Conservation (phyloP, 2,888 invertebrate species). For the Hemicrepidius hirtus region DNA sequence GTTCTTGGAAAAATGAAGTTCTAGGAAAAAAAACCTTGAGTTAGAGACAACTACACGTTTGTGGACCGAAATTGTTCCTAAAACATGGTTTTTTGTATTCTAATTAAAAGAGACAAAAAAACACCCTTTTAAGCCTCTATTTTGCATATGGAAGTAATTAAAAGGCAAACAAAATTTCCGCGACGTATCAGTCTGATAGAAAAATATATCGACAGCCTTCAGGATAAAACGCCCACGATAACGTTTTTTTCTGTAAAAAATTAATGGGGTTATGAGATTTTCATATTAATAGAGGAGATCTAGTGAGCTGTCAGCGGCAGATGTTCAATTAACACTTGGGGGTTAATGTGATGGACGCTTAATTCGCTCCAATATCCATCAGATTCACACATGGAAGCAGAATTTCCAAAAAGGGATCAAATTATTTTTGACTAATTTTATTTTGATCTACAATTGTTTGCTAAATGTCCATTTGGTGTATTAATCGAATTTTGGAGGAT, state of each 20-base stretch:
- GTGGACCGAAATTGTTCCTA: too few species aligned
- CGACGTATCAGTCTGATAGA: slow-evolving; percentile 2
- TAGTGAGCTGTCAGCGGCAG: slow-evolving; percentile 23
- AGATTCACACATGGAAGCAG: neutral
- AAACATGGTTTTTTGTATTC: too few species aligned
- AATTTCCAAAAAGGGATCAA: neutral
- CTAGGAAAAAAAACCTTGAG: too few species aligned
- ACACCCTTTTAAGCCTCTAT: neutral
- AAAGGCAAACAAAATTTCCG: neutral
- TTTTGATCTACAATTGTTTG: neutral
- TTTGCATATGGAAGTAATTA: slow-evolving; percentile 5
- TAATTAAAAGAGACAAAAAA: too few species aligned
- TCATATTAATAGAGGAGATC: slow-evolving; percentile 27
- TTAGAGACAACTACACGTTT: too few species aligned
- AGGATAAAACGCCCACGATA: slow-evolving; percentile 1
- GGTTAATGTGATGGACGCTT: slow-evolving; percentile 19
- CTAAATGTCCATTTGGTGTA: too few species aligned
- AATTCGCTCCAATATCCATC: neutral
- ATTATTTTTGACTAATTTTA: too few species aligned
- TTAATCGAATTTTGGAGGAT: too few species aligned
- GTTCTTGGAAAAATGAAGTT: neutral
- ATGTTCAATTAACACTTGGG: slow-evolving; percentile 27
- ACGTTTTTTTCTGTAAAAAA: neutral
- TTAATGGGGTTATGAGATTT: slow-evolving; percentile 26
- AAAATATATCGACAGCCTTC: slow-evolving; percentile 8